Percentiles rank a stretch among this genome's conserved stretches.
These are phyloP conservation scores for Eublepharis macularius DNA, from an alignment of 2,113 vertebrate genomes.

Conservation along the genomic window DNA sequence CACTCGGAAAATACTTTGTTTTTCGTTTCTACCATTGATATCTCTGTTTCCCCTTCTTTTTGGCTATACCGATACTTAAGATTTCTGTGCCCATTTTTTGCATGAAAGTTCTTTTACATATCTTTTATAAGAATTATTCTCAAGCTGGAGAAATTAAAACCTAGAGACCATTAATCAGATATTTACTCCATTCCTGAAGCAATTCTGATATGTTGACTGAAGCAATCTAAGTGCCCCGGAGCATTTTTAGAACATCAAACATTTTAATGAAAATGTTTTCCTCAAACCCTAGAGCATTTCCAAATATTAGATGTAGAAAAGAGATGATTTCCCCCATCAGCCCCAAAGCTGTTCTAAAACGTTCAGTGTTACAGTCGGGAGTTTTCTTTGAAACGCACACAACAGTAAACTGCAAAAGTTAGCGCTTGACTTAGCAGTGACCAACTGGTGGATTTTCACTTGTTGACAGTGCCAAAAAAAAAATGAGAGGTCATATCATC, in stretches of 20 bases:
- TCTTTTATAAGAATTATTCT: conserved; percentile 61
- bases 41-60: conserved; percentile 27
- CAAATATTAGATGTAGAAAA: conserved; percentile 67
- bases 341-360: conserved; percentile 51
- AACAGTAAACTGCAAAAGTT: not conserved
- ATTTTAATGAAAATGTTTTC: conserved; percentile 71
- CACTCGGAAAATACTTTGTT: not conserved
- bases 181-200: conserved; percentile 63
- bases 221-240: conserved; percentile 66
- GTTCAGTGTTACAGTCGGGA: conserved; percentile 9
- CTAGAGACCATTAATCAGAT: conserved; percentile 65
- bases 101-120: conserved; percentile 60
- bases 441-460: not conserved
- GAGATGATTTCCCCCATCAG: conserved; percentile 54
- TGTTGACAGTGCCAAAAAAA: not conserved
- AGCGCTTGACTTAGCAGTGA: not conserved
- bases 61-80: conserved; percentile 29
- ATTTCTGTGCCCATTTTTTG: conserved; percentile 52
- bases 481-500: not conserved
- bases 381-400: not conserved
- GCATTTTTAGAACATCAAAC: conserved; percentile 73
- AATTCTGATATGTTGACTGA: conserved; percentile 64
- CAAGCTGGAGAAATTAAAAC: conserved; percentile 64
- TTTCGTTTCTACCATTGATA: not conserved
- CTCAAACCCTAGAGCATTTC: conserved; percentile 70